phyloP scores from a whole-genome alignment of 64 coral and sea anemone species.

The Actinia tenebrosa region DNA sequence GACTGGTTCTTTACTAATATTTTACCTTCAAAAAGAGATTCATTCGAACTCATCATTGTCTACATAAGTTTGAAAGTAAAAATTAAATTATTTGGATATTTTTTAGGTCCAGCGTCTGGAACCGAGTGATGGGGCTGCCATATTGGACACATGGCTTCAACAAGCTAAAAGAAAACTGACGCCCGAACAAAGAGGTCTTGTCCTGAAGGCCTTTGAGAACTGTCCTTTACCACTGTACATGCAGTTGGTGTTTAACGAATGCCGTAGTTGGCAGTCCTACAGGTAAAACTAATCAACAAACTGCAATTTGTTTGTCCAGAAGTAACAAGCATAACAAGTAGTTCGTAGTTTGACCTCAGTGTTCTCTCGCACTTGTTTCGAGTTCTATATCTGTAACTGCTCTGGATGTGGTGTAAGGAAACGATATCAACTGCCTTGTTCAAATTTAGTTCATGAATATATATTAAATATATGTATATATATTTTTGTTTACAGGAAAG shows the following conservation, averaged over 20 bases:
- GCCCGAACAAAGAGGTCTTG: slow-evolving; percentile 3
- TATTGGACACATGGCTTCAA: slow-evolving; percentile 40
- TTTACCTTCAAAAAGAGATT: no score
- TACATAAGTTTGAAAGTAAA: no score
- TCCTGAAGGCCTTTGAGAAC: slow-evolving; percentile 30
- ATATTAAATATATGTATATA: neutral
- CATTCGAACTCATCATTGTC: no score
- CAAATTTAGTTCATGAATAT: neutral
- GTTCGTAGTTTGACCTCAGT: no score
- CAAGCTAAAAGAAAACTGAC: slow-evolving; percentile 26
- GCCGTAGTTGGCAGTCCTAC: slow-evolving; percentile 43
- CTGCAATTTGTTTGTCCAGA: neutral
- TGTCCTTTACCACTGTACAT: slow-evolving; percentile 52
- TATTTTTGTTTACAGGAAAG: neutral
- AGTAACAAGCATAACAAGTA: no score
- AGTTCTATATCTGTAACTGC: no score
- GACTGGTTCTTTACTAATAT: no score
- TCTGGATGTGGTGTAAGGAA: no score
- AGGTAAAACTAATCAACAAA: slow-evolving; percentile 3
- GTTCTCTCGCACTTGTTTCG: no score
- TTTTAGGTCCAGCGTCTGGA: slow-evolving; percentile 25
- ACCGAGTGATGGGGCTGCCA: slow-evolving; percentile 33
- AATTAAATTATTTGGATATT: neutral
- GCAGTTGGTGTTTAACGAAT: slow-evolving; percentile 38
- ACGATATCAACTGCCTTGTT: no score